Evolutionary conservation across 1,140 invertebrate species (phyloP), one percentile per base, ranked within the genome.

Genomic region (Acromyrmex echinatior): DNA sequence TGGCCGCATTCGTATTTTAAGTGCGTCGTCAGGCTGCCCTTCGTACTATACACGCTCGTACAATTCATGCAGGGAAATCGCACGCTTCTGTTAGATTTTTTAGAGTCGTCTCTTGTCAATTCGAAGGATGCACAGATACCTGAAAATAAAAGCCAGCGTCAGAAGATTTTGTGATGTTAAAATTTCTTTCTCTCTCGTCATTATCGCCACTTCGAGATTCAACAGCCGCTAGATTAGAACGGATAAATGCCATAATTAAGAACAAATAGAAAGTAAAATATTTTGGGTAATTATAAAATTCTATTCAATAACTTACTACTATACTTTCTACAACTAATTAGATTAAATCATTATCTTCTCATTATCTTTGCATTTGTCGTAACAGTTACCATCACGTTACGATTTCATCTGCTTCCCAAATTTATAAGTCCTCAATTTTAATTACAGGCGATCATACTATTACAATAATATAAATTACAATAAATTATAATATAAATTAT

Each of bases 61-160:
- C 97, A 97, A 87, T 96, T 95, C 51, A 95, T 93, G 92, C 97
- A 97, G 21, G 96, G 96, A 90, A 97, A 97, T 53, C 45, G 62
- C 21, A 35, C 18, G 60, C 6, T 96, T 68, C 18, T 16, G n/a
- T 70, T 49, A 31, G n/a, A 56, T 14, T 21, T 66, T 18, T 35
- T 21, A 58, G 16, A 82, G n/a, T 0, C 21, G 35, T 63, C 53
- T 84, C 14, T 78, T 51, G 31, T 39, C 39, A 56, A 78, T 21
- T 6, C 53, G 25, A 65, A 56, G 45, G 49, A 53, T 21, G 60
- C 58, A 66, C 7, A 53, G 21, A 78, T 58, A 78, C 82, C 82
- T 86, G 82, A 65, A 86, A 86, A 86, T n/a, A 5, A 77, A 78
- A 86, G 3, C 21, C 49, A 53, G 45, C 49, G 49, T 86, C 71